phyloP scores from a whole-genome alignment of 2,888 invertebrate genomes.

The Deilephila porcellus region DNA sequence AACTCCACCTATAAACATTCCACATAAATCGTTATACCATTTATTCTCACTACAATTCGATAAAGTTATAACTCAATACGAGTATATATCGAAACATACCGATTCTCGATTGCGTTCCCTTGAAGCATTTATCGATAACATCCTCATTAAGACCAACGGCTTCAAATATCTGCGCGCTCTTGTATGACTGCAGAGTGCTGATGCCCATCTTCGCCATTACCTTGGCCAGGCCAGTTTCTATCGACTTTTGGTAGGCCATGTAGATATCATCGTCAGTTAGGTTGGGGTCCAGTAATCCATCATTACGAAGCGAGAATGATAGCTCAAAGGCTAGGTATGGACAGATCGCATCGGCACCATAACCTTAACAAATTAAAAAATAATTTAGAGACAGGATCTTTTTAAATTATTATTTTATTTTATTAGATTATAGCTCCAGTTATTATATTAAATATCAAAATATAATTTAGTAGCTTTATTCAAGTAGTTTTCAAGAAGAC shows the following conservation, averaged over 20 bases:
- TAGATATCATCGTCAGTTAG: conserved; percentile 93
- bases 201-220: conserved; percentile 99
- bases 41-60: too few relatives aligned
- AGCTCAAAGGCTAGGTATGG: conserved; percentile 98
- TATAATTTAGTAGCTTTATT: too few relatives aligned
- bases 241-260: conserved; percentile 94
- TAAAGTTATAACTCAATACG: neutral
- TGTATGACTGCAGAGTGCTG: conserved; percentile 98
- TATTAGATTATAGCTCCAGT: neutral
- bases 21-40: conserved; percentile 12
- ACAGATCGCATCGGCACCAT: conserved; percentile 99
- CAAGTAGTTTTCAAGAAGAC: too few relatives aligned
- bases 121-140: conserved; percentile 97
- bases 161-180: conserved; percentile 99
- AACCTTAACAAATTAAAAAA: conserved; percentile 75
- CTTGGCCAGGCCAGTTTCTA: conserved; percentile 90
- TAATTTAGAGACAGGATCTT: too few relatives aligned
- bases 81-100: conserved; percentile 64
- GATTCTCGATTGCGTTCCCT: conserved; percentile 88
- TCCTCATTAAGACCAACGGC: conserved; percentile 97
- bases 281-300: conserved; percentile 91
- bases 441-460: too few relatives aligned
- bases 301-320: conserved; percentile 92
- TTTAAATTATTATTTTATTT: neutral
- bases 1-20: conserved; percentile 88